A percentile compares a stretch with the other conserved stretches of the same genome.
These are phyloP conservation scores for Pseudois nayaur DNA, from an alignment of 2,113 vertebrate genomes.

Conservation along the genomic window DNA sequence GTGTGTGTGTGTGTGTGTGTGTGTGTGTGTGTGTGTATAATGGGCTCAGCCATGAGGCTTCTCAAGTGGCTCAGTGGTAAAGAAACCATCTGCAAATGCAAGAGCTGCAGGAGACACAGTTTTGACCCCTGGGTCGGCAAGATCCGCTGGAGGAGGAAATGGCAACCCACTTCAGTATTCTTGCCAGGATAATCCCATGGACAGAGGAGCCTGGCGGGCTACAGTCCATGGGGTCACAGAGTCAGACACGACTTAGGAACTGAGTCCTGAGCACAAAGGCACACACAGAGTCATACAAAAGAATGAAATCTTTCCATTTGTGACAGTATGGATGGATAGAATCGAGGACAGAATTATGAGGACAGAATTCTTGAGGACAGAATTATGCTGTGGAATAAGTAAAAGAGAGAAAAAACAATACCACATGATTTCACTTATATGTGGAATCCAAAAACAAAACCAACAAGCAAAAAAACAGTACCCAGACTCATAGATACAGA, in stretches of 20 bases:
- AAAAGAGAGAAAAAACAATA: not conserved
- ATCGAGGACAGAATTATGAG: not conserved
- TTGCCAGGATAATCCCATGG: not conserved
- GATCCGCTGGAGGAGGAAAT: not conserved
- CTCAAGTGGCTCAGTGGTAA: not conserved
- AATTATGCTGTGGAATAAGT: not conserved
- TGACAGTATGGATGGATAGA: not conserved
- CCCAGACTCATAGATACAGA: not conserved
- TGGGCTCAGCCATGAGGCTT: not conserved
- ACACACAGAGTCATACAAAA: not conserved
- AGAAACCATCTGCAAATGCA: not conserved
- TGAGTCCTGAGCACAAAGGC: not conserved
- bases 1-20: not conserved
- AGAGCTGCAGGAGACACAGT: not conserved
- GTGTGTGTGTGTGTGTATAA: not conserved
- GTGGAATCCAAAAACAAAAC: not conserved
- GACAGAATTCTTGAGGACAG: not conserved
- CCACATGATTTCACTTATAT: not conserved
- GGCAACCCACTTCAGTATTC: not conserved
- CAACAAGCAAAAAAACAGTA: not conserved
- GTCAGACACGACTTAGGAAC: not conserved
- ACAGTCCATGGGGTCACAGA: not conserved
- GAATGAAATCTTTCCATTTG: not conserved
- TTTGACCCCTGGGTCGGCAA: not conserved
- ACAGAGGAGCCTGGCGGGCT: not conserved